Base-by-base conservation (phyloP, 2,797 vertebrate species). In the Centroberyx gerrardi region DNA sequence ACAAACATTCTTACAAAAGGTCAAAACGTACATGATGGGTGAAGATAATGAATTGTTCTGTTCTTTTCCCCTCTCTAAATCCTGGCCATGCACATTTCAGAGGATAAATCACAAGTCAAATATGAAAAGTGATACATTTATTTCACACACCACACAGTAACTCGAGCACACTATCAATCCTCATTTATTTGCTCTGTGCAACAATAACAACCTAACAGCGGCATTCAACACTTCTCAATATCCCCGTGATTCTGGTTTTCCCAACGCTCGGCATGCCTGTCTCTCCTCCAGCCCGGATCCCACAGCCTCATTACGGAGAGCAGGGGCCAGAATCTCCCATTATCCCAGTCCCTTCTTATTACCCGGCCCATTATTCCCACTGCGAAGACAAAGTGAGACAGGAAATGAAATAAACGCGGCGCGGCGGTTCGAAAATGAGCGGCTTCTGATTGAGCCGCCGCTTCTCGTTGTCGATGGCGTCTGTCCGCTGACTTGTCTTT, bases 361-460 rank as follows among this genome's bases (percentile, higher is more conserved):
- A 92, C 84, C 76, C 72, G 75, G 77, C 69, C 87, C 85, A 87
- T 93, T 92, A 93, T 91, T 94, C 78, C 87, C 61, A 72, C 73
- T 59, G 81, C 42, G 72, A 89, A 93, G 92, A 93, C 88, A 91
- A 92, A 93, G 88, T 87, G 68, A 84, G 80, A 72, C 91, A 93
- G 93, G 92, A 95, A 95, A 95, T 94, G 81, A 93, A 93, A 90
- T 93, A 92, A 95, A 94, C 66, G 86, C 80, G 72, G 66, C 59
- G 62, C 53, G 75, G 84, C 31, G n/a, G 85, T 81, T 22, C 54
- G 84, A 87, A 92, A 92, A 92, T 89, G 86, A 90, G 87, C 75
- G 87, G 90, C 87, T 88, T 90, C 86, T 92, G 91, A 90, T 92
- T 87, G 88, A 89, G 85, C 85, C 81, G 75, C 78, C 46, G 46